phyloP scores from a whole-genome alignment of 2,113 vertebrate species.

The Cyprichromis sp. region DNA sequence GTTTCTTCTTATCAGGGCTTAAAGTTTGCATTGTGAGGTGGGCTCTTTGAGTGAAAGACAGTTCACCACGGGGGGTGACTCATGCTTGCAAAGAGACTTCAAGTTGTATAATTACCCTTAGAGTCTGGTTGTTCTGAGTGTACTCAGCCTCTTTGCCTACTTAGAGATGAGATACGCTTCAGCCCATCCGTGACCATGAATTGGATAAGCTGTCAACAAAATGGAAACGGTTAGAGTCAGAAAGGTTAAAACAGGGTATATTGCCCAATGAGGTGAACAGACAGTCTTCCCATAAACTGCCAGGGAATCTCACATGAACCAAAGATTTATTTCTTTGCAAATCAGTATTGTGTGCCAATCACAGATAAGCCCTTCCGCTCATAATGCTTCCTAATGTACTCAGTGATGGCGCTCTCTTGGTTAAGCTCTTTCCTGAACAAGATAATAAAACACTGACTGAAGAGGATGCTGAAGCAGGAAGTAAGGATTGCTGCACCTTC shows the following conservation, averaged over 20 bases:
- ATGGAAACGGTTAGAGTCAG: background rate
- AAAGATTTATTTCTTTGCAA: background rate
- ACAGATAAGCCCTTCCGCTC: background rate
- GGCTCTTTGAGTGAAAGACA: background rate
- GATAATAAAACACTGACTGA: constrained; percentile 79
- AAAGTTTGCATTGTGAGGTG: background rate
- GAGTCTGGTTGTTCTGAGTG: background rate
- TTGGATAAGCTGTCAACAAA: background rate
- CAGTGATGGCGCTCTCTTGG: constrained; percentile 77
- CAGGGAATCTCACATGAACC: background rate
- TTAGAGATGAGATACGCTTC: background rate
- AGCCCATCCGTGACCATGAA: background rate
- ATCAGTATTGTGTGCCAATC: constrained; percentile 30
- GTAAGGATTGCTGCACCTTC: constrained; percentile 76
- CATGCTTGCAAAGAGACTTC: background rate
- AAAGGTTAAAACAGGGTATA: background rate
- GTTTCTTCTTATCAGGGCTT: background rate
- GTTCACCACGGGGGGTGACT: background rate
- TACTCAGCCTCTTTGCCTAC: background rate
- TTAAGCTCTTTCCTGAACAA: constrained; percentile 80
- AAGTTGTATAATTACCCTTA: background rate
- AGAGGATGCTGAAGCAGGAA: constrained; percentile 77
- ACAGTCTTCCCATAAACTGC: background rate
- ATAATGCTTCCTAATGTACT: constrained; percentile 73
- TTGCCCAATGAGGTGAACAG: background rate